Evolutionary conservation across 1,140 invertebrate species (phyloP).

Genomic region (Zaprionus africanus): DNA sequence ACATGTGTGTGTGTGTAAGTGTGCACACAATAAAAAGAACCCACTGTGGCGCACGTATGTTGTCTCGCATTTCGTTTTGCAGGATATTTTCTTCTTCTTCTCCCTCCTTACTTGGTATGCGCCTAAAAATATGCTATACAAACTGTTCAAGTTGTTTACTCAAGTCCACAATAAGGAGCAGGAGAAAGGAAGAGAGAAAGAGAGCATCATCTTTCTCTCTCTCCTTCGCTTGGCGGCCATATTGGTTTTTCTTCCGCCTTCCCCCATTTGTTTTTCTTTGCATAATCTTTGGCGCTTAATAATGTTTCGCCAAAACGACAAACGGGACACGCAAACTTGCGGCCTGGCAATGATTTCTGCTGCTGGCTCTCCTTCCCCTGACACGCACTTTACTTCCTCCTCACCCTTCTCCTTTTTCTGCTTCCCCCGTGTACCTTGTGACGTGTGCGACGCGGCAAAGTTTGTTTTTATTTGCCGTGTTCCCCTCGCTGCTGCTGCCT

Average conservation of each 20-base stretch:
- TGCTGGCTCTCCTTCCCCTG: not conserved
- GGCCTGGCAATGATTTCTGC: conserved; percentile 61
- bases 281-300: conserved; percentile 71
- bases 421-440: conserved; percentile 42
- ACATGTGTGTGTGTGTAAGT: not conserved
- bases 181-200: not conserved
- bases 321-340: conserved; percentile 66
- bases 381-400: not conserved
- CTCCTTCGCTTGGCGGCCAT: conserved; percentile 32
- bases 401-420: not conserved
- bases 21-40: not conserved
- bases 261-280: conserved; percentile 59
- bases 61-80: conserved; percentile 2
- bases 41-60: conserved; percentile 8
- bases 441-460: conserved; percentile 51
- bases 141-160: conserved; percentile 47
- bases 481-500: not conserved
- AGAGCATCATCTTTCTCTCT: conserved; percentile 7
- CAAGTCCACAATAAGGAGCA: conserved; percentile 43
- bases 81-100: not conserved
- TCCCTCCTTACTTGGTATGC: not conserved
- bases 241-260: conserved; percentile 44
- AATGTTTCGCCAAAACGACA: conserved; percentile 51
- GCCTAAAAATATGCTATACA: conserved; percentile 45
- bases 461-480: conserved; percentile 37